Evolutionary conservation across 1,140 invertebrate genomes (phyloP).

Genomic region (Drosophila quadrilineata): DNA sequence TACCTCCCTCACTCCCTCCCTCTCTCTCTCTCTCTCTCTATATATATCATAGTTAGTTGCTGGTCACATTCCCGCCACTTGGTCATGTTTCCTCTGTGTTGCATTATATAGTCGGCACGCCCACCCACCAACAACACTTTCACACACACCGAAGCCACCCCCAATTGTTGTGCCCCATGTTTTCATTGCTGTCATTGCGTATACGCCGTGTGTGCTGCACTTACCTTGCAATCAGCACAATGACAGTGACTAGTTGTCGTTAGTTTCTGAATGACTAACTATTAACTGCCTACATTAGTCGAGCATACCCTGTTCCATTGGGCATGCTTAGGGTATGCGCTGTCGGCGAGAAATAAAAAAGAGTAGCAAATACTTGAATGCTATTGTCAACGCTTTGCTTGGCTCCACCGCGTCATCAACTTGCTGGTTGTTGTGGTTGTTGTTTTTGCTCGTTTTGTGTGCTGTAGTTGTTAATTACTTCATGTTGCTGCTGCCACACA

Average conservation of each 20-base stretch:
- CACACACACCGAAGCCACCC: too few species aligned
- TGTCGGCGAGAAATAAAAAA: constrained; percentile 13
- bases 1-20: too few species aligned
- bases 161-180: not conserved
- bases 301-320: too few species aligned
- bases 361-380: constrained; percentile 43
- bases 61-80: constrained; percentile 70
- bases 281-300: too few species aligned
- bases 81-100: constrained; percentile 78
- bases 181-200: constrained; percentile 43
- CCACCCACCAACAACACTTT: too few species aligned
- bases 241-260: constrained; percentile 59
- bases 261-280: too few species aligned
- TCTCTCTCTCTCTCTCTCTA: not conserved
- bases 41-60: constrained; percentile 10
- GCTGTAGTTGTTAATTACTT: constrained; percentile 77
- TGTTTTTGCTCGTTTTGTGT: constrained; percentile 41
- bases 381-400: constrained; percentile 75
- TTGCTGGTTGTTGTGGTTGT: constrained; percentile 35
- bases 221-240: constrained; percentile 64
- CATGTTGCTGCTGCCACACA: constrained; percentile 58
- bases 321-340: constrained; percentile 25
- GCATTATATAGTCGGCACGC: too few species aligned
- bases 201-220: constrained; percentile 63
- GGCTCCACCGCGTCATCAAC: constrained; percentile 46